Evolutionary conservation across 1,140 invertebrate genomes (phyloP).

Genomic region (Leguminivora glycinivorella): DNA sequence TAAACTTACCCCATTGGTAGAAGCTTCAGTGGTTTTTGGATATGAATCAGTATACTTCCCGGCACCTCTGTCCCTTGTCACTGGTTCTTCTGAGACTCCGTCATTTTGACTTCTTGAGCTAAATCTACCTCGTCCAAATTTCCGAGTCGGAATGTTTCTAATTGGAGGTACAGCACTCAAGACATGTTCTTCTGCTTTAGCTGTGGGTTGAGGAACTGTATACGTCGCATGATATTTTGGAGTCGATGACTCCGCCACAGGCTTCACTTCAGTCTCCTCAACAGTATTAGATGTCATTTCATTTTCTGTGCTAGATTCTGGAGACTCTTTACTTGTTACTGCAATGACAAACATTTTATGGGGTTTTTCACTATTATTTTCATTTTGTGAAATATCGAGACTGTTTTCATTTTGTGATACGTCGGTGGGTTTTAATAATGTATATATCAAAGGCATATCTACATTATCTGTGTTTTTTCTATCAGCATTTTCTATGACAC

Average conservation of each 20-base stretch:
- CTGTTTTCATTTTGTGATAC: constrained; percentile 33
- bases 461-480: constrained; percentile 56
- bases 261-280: constrained; percentile 51
- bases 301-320: constrained; percentile 53
- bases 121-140: constrained; percentile 51
- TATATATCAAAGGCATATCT: constrained; percentile 62
- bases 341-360: constrained; percentile 54
- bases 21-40: constrained; percentile 65
- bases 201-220: constrained; percentile 48
- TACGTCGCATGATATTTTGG: constrained; percentile 68
- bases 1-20: constrained; percentile 68
- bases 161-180: constrained; percentile 48
- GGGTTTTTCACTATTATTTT: constrained; percentile 35
- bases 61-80: constrained; percentile 47
- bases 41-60: constrained; percentile 63
- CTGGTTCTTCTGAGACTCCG: constrained; percentile 37
- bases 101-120: constrained; percentile 40
- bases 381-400: constrained; percentile 30
- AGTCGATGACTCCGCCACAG: constrained; percentile 41
- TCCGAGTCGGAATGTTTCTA: constrained; percentile 65
- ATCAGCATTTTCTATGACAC: constrained; percentile 38
- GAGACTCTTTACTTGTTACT: constrained; percentile 57
- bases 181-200: constrained; percentile 37
- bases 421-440: constrained; percentile 47
- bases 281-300: constrained; percentile 42